These are phyloP conservation scores for Isurus oxyrinchus DNA, from an alignment of 2,113 vertebrate genomes.

Conservation along the genomic window DNA sequence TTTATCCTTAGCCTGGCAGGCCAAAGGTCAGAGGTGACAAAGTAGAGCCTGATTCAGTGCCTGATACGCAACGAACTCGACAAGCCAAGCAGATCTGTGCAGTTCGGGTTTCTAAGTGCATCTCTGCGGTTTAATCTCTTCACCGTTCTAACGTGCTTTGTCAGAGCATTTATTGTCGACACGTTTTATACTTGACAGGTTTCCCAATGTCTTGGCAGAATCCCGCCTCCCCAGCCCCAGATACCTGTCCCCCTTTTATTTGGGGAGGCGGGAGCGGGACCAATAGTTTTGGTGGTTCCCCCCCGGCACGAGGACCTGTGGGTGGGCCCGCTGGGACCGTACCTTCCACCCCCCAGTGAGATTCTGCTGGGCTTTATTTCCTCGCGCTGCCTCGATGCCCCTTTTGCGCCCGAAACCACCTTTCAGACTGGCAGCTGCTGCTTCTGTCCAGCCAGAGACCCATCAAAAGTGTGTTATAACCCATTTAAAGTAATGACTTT, in stretches of 20 bases:
- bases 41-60: neutral
- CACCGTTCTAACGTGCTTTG: neutral
- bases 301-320: neutral
- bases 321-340: neutral
- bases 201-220: neutral
- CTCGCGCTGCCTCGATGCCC: rapidly evolving
- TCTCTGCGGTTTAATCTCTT: neutral
- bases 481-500: too few species aligned
- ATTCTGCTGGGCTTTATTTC: neutral
- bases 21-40: neutral
- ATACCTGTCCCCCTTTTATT: neutral
- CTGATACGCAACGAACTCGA: neutral
- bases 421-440: neutral
- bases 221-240: neutral
- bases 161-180: neutral
- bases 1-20: neutral
- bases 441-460: too few species aligned
- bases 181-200: neutral
- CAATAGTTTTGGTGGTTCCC: neutral
- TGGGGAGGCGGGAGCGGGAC: neutral
- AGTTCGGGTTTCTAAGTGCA: neutral
- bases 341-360: neutral
- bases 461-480: too few species aligned
- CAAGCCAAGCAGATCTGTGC: neutral
- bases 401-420: neutral